A percentile compares a stretch with the other conserved stretches of the same genome.
Conservation (phyloP, 2,797 vertebrate species). For the Helarctos malayanus region DNA sequence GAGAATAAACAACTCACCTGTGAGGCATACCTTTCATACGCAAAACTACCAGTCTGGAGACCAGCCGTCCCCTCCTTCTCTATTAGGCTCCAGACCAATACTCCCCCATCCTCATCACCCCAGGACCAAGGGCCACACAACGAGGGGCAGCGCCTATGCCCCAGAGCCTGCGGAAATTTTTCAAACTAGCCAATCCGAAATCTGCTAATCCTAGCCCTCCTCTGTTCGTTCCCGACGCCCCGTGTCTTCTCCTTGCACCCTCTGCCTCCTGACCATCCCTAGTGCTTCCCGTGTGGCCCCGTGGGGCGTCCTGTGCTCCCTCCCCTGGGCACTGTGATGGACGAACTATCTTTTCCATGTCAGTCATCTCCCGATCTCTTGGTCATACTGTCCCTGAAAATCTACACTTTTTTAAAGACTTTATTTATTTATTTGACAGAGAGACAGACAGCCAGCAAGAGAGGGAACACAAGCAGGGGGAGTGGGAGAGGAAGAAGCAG, state of each 20-base stretch:
- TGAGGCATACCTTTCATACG: background rate
- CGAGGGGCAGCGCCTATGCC: background rate
- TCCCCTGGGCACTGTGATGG: background rate
- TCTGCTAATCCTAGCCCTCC: background rate
- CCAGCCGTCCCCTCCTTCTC: background rate
- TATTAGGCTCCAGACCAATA: too few species aligned
- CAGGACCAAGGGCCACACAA: background rate
- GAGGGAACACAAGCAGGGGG: too few species aligned
- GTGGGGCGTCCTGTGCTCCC: background rate
- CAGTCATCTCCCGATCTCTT: background rate
- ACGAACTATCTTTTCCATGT: background rate
- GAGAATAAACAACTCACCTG: background rate
- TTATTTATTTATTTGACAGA: too few species aligned
- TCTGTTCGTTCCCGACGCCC: background rate
- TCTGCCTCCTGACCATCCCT: background rate
- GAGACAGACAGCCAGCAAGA: too few species aligned
- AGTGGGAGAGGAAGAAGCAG: too few species aligned
- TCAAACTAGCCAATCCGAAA: background rate
- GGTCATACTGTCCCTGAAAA: background rate
- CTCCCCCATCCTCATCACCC: background rate
- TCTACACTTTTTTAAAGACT: too few species aligned
- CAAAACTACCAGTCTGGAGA: background rate
- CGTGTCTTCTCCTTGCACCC: rapidly evolving
- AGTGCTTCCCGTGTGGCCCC: too few species aligned
- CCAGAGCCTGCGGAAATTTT: background rate